phyloP scores from a whole-genome alignment of 2,797 vertebrate genomes.

The Anguilla megastoma region DNA sequence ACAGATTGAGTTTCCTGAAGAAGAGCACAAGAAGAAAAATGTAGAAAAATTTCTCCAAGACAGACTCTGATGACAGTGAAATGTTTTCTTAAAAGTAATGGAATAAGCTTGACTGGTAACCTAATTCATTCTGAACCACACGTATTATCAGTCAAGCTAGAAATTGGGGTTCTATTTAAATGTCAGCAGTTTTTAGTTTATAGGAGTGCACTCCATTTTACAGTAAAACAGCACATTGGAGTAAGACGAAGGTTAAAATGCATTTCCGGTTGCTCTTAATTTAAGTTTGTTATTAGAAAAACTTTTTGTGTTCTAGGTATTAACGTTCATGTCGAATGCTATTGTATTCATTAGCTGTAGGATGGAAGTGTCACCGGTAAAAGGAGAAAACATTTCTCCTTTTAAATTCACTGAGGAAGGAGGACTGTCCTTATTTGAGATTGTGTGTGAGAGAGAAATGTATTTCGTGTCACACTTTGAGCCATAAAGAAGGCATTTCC shows the following conservation, averaged over 20 bases:
- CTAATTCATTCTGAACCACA: neutral
- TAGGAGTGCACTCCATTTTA: neutral
- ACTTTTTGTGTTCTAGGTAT: neutral
- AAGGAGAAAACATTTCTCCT: neutral
- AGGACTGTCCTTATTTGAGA: neutral
- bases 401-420: neutral
- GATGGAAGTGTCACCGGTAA: neutral
- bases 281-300: neutral
- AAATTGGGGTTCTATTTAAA: neutral
- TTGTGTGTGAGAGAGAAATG: neutral
- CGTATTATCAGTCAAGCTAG: neutral
- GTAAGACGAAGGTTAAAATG: neutral
- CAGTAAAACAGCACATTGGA: neutral
- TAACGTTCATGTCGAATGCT: neutral
- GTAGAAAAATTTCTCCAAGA: neutral
- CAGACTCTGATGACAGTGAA: neutral
- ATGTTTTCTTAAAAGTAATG: neutral
- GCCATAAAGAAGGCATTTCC: neutral
- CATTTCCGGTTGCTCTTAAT: neutral
- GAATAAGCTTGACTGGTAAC: neutral
- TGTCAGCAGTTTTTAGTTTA: neutral
- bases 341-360: neutral
- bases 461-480: neutral
- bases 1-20: constrained; percentile 7
- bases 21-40: neutral